These are phyloP conservation scores for Cecidostiba fungosa DNA, from an alignment of 2,888 invertebrate species.

Conservation along the genomic window DNA sequence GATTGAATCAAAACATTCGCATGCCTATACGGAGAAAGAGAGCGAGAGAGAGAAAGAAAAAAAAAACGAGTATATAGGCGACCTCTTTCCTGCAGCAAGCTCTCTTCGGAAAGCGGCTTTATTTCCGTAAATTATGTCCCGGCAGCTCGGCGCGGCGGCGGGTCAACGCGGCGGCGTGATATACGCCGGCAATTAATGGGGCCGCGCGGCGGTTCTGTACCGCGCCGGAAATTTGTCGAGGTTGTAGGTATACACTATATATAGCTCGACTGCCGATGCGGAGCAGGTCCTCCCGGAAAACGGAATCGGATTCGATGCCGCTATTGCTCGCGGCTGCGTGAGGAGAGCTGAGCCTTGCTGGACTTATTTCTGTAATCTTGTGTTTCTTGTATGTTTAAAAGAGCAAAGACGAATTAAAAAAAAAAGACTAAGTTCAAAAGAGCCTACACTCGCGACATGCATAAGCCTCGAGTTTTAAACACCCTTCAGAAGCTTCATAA, in stretches of 20 bases:
- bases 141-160: constrained; percentile 41
- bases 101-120: constrained; percentile 58
- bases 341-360: too few species aligned
- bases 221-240: constrained; percentile 71
- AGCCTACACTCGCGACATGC: neutral
- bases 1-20: constrained; percentile 58
- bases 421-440: too few species aligned
- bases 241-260: too few species aligned
- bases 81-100: neutral
- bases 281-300: neutral
- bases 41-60: neutral
- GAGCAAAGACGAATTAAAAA: too few species aligned
- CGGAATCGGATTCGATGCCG: constrained; percentile 17
- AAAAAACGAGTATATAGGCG: neutral
- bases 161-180: constrained; percentile 67
- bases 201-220: constrained; percentile 63
- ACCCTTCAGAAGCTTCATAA: neutral
- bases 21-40: neutral
- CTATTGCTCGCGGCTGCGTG: neutral
- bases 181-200: constrained; percentile 75
- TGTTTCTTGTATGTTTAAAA: too few species aligned
- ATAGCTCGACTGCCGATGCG: constrained; percentile 1
- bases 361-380: too few species aligned
- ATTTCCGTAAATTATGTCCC: constrained; percentile 73
- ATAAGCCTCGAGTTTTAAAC: neutral